A percentile compares a stretch with the other conserved stretches of the same genome.
These are phyloP conservation scores for Chrysolina haemoptera DNA, from an alignment of 2,888 invertebrate species.

Conservation along the genomic window DNA sequence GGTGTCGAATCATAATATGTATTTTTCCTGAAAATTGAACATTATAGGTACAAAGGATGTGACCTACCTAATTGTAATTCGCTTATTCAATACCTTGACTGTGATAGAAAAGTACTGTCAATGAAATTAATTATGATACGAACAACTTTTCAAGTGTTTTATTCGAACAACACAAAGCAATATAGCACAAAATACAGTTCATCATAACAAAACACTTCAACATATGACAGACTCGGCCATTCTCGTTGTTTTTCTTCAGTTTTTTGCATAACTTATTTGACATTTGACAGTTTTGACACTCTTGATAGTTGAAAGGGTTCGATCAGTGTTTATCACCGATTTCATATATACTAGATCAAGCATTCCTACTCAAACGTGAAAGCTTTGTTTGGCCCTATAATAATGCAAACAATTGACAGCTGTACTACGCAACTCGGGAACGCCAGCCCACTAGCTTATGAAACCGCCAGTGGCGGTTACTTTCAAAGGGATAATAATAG, in stretches of 20 bases:
- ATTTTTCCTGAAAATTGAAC: conserved; percentile 5
- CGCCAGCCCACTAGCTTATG: too few relatives aligned
- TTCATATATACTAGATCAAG: too few relatives aligned
- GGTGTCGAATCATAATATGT: conserved; percentile 66
- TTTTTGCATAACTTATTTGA: too few relatives aligned
- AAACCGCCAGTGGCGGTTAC: not conserved
- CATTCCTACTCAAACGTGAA: too few relatives aligned
- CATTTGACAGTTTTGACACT: too few relatives aligned
- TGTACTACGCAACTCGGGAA: too few relatives aligned
- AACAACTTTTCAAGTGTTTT: conserved; percentile 15
- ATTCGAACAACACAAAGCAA: not conserved
- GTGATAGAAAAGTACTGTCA: not conserved
- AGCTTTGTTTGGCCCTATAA: too few relatives aligned
- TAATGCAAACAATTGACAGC: too few relatives aligned
- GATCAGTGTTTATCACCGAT: too few relatives aligned
- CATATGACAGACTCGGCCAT: conserved; percentile 10
- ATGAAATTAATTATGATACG: conserved; percentile 1
- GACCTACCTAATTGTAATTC: not conserved
- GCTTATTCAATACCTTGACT: not conserved
- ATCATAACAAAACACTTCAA: conserved; percentile 17
- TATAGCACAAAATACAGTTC: not conserved
- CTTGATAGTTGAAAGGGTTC: too few relatives aligned
- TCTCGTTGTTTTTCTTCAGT: too few relatives aligned
- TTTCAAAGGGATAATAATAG: too few relatives aligned
- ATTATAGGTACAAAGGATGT: conserved; percentile 14